phyloP scores from a whole-genome alignment of 2,888 invertebrate genomes.

The Sminthurides aquaticus region DNA sequence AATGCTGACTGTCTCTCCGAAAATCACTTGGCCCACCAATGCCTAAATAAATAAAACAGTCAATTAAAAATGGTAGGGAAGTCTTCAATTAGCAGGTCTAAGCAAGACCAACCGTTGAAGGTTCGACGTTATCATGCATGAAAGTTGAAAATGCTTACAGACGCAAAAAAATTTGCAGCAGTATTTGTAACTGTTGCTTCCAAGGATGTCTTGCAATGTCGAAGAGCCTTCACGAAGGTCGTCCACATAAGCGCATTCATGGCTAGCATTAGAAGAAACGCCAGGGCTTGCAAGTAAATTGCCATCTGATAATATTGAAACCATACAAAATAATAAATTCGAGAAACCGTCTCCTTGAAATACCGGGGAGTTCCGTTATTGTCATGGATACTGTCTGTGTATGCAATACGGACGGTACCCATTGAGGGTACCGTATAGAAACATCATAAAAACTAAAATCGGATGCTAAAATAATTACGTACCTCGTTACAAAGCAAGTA shows the following conservation, averaged over 20 bases:
- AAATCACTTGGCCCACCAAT: constrained; percentile 60
- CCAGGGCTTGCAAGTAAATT: constrained; percentile 44
- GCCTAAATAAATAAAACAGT: constrained; percentile 55
- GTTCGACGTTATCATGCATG: too few relatives aligned
- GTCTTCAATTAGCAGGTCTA: too few relatives aligned
- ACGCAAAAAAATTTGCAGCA: constrained; percentile 50
- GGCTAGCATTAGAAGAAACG: constrained; percentile 47
- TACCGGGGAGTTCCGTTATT: too few relatives aligned
- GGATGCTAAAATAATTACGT: too few relatives aligned
- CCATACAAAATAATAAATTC: too few relatives aligned
- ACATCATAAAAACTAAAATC: too few relatives aligned
- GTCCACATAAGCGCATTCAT: constrained; percentile 51
- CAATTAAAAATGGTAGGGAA: too few relatives aligned
- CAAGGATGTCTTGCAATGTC: constrained; percentile 48
- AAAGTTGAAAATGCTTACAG: constrained; percentile 48
- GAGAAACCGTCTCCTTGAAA: too few relatives aligned
- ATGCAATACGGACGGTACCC: background rate
- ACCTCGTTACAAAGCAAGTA: constrained; percentile 34
- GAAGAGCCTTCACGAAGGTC: constrained; percentile 49
- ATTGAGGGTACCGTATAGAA: background rate
- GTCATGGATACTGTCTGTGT: too few relatives aligned
- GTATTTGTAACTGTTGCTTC: constrained; percentile 51
- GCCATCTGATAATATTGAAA: constrained; percentile 22
- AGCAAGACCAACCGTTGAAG: too few relatives aligned
- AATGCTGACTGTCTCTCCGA: constrained; percentile 61